Conservation (phyloP, 2,888 invertebrate species). For the Ctenicera cuprea region DNA sequence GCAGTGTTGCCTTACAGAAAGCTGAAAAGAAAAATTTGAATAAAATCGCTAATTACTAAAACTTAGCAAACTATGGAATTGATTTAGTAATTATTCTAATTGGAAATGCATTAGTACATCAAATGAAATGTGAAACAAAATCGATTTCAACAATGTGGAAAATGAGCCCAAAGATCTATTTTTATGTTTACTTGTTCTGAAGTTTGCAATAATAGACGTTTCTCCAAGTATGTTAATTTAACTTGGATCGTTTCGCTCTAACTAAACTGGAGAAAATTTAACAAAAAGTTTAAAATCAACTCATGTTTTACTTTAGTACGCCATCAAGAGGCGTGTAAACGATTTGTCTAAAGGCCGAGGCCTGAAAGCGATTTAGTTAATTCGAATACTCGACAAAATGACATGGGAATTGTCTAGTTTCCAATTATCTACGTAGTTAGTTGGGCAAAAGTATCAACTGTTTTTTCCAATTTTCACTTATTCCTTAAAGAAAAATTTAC, state of each 20-base stretch:
- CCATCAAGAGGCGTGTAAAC: slow-evolving; percentile 1
- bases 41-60: too few relatives aligned
- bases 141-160: slow-evolving; percentile 1
- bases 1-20: too few relatives aligned
- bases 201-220: neutral
- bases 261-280: slow-evolving; percentile 7
- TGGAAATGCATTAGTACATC: slow-evolving; percentile 29
- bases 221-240: slow-evolving; percentile 3
- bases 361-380: slow-evolving; percentile 25
- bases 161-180: neutral
- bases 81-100: slow-evolving; percentile 29
- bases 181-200: neutral
- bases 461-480: too few relatives aligned
- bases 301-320: neutral
- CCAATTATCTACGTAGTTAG: neutral
- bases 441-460: too few relatives aligned
- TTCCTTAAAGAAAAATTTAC: too few relatives aligned
- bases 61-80: too few relatives aligned
- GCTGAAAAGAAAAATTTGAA: too few relatives aligned
- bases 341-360: slow-evolving; percentile 11
- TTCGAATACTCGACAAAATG: slow-evolving; percentile 12
- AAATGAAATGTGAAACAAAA: slow-evolving; percentile 27
- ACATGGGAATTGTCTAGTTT: neutral
- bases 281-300: neutral
- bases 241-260: neutral